Conservation (phyloP, 2,797 vertebrate species). For the Hyperoplus immaculatus region DNA sequence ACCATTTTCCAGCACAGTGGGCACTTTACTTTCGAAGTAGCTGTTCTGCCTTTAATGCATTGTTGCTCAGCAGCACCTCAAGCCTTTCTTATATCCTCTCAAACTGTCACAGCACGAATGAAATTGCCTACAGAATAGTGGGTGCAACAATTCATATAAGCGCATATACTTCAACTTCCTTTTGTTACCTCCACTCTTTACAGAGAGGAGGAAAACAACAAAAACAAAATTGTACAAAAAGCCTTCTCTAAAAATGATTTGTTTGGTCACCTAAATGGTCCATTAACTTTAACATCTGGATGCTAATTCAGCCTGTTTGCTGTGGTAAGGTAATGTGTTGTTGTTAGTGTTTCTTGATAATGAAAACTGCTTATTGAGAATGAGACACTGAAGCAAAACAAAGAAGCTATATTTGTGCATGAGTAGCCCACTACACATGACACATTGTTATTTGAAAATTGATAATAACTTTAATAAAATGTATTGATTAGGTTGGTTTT, state of each 20-base stretch:
- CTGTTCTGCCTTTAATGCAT: neutral
- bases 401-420: no score
- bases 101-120: neutral
- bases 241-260: no score
- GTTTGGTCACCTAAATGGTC: no score
- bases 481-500: neutral
- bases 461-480: neutral
- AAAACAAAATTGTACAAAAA: neutral
- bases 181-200: neutral
- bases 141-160: neutral
- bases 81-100: neutral
- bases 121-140: neutral
- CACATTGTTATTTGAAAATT: no score
- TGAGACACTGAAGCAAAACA: no score
- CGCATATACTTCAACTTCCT: neutral
- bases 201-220: neutral
- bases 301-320: no score
- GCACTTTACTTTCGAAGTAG: neutral
- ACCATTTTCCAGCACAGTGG: neutral
- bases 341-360: no score
- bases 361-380: no score
- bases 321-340: no score
- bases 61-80: neutral
- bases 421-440: no score
- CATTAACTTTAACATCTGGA: no score